Percentiles rank a stretch among this genome's conserved stretches.
phyloP scores from a whole-genome alignment of 2,797 vertebrate genomes.

The Coilia nasus region DNA sequence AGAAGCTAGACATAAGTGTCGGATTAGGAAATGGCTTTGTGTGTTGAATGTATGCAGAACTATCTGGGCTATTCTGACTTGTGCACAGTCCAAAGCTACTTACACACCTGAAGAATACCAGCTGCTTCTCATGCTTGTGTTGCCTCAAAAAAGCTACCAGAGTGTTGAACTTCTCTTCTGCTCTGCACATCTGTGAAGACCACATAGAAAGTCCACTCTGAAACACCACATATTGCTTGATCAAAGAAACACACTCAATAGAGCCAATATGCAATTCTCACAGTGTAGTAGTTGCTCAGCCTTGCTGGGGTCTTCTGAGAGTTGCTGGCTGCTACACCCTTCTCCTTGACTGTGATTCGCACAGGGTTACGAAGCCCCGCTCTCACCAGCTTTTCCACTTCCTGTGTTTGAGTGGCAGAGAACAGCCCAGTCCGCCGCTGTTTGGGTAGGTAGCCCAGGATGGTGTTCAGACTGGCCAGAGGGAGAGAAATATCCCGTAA shows the following conservation, averaged over 20 bases:
- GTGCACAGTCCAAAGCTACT: background rate
- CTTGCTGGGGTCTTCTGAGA: constrained; percentile 88
- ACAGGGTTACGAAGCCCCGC: constrained; percentile 96
- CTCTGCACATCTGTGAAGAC: constrained; percentile 79
- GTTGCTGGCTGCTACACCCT: constrained; percentile 80
- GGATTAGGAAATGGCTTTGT: background rate
- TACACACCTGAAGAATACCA: constrained; percentile 93
- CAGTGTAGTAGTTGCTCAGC: constrained; percentile 91
- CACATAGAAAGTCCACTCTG: too few relatives aligned
- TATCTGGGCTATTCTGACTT: background rate
- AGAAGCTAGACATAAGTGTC: background rate
- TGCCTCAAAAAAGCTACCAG: constrained; percentile 90
- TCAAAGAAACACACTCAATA: background rate
- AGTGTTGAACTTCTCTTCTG: constrained; percentile 93
- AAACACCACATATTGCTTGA: too few relatives aligned
- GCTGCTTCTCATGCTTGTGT: constrained; percentile 89
- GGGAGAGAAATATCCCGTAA: too few relatives aligned
- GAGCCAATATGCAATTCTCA: constrained; percentile 59
- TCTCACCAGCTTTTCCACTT: constrained; percentile 93
- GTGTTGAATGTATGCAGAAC: background rate
- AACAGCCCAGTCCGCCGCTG: constrained; percentile 95
- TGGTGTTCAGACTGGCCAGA: constrained; percentile 84
- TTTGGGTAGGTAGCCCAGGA: constrained; percentile 88
- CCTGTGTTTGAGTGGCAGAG: constrained; percentile 96
- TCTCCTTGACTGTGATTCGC: constrained; percentile 93